A percentile compares a stretch with the other conserved stretches of the same genome.
phyloP scores from a whole-genome alignment of 35 echinoderm and acorn worm genomes.

The Diadema setosum region DNA sequence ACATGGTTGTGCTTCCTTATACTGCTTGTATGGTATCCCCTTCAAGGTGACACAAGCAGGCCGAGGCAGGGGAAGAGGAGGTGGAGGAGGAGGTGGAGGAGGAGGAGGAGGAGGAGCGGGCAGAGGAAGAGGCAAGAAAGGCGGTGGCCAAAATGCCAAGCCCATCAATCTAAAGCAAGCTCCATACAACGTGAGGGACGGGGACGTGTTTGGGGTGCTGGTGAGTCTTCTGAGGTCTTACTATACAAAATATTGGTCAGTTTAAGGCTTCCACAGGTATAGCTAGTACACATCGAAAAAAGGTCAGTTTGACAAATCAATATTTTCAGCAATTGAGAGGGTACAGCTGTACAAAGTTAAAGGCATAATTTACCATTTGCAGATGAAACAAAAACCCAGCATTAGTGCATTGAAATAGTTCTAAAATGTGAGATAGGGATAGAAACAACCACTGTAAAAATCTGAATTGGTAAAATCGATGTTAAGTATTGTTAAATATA shows the following conservation, averaged over 20 bases:
- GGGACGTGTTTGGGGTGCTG: constrained; percentile 79
- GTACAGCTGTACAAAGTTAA: neutral
- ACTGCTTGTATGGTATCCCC: neutral
- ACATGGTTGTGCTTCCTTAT: neutral
- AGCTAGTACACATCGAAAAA: neutral
- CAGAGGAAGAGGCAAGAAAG: constrained; percentile 44
- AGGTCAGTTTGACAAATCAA: neutral
- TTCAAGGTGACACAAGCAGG: neutral
- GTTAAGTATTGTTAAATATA: too few species aligned
- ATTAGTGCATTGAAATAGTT: neutral
- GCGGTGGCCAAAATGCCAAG: neutral
- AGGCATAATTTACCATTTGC: neutral
- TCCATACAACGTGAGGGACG: constrained; percentile 84
- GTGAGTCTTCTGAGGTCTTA: constrained; percentile 10
- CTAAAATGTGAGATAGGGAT: too few species aligned
- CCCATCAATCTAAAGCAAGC: constrained; percentile 72
- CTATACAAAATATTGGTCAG: neutral
- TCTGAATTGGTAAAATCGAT: too few species aligned
- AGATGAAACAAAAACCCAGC: neutral
- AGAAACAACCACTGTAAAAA: too few species aligned
- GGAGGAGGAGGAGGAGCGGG: constrained; percentile 24
- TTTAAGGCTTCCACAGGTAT: neutral
- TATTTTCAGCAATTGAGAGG: neutral
- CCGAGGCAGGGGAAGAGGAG: neutral
- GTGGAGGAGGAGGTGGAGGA: neutral